Evolutionary conservation across 2,888 invertebrate species (phyloP).

Genomic region (Tridacna crocea): DNA sequence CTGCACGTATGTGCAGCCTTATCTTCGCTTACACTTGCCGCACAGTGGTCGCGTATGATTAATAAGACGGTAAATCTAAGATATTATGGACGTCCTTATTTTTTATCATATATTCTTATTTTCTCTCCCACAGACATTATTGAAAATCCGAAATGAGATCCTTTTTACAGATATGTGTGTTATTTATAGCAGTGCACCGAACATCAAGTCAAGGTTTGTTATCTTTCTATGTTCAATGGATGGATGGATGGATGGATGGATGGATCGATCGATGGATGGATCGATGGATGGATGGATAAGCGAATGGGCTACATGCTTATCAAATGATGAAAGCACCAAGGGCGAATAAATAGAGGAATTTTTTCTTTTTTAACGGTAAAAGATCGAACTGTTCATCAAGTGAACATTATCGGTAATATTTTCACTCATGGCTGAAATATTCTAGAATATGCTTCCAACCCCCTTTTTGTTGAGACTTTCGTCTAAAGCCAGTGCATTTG

Average conservation of each 20-base stretch:
- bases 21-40: too few species aligned
- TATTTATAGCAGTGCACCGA: slow-evolving; percentile 8
- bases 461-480: too few species aligned
- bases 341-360: too few species aligned
- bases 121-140: neutral
- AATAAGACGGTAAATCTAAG: too few species aligned
- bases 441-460: neutral
- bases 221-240: neutral
- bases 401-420: too few species aligned
- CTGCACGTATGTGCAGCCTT: too few species aligned
- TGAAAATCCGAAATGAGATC: neutral
- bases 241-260: too few species aligned
- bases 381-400: too few species aligned
- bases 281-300: neutral
- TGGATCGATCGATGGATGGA: too few species aligned
- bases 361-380: too few species aligned
- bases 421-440: neutral
- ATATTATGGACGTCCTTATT: neutral
- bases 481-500: too few species aligned
- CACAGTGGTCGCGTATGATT: too few species aligned
- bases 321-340: neutral
- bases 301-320: neutral
- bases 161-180: slow-evolving; percentile 6
- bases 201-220: slow-evolving; percentile 6
- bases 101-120: neutral